phyloP scores from a whole-genome alignment of 2,113 vertebrate species.

The Corythoichthys haematopterus region DNA sequence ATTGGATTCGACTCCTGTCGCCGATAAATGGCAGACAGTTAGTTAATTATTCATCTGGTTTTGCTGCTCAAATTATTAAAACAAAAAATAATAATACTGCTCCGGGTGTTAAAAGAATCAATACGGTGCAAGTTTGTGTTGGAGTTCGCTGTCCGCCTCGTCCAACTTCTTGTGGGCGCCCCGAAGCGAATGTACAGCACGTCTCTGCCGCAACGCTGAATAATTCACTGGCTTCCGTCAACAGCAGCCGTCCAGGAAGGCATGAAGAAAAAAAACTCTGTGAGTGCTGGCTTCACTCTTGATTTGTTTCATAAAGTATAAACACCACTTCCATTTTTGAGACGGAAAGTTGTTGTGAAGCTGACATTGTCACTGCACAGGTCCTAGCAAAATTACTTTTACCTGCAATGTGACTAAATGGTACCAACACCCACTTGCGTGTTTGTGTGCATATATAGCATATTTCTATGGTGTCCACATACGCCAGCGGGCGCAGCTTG shows the following conservation, averaged over 20 bases:
- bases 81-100: neutral
- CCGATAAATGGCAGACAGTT: too few relatives aligned
- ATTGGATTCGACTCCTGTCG: too few relatives aligned
- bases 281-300: constrained; percentile 20
- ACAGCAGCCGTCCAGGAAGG: constrained; percentile 26
- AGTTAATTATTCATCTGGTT: neutral
- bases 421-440: too few relatives aligned
- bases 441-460: constrained; percentile 14
- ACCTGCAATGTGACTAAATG: neutral
- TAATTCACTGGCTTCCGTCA: constrained; percentile 50
- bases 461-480: constrained; percentile 3
- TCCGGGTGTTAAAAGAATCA: neutral
- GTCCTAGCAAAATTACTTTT: neutral
- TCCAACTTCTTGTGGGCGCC: constrained; percentile 43
- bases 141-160: constrained; percentile 7
- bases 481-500: constrained; percentile 54
- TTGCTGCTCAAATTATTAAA: neutral
- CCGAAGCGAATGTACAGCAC: constrained; percentile 35
- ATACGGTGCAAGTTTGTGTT: neutral
- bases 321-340: too few relatives aligned
- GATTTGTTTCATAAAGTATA: constrained; percentile 43
- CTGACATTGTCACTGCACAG: constrained; percentile 30
- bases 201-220: constrained; percentile 40
- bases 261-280: neutral
- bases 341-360: constrained; percentile 14